These are phyloP conservation scores for Triplophysa tibetana DNA, from an alignment of 2,113 vertebrate species.

Conservation along the genomic window DNA sequence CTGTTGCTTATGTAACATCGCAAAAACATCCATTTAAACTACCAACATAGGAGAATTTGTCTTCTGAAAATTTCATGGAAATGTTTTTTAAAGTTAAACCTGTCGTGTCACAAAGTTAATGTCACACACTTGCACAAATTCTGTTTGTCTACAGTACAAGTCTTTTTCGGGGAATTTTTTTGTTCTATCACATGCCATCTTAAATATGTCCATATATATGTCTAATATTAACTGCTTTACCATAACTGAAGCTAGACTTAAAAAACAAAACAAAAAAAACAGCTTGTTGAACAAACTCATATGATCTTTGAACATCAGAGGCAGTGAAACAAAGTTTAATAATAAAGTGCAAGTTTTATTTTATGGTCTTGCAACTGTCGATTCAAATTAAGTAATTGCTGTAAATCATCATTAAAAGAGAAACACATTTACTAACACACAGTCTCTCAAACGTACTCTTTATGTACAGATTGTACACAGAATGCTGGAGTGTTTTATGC, in stretches of 20 bases:
- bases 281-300: no score
- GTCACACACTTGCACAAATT: not conserved
- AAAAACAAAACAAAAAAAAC: no score
- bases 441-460: not conserved
- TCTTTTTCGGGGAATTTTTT: no score
- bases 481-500: not conserved
- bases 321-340: no score
- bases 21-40: constrained; percentile 25
- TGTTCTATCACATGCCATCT: no score
- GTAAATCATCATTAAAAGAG: not conserved
- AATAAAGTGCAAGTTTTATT: not conserved
- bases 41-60: not conserved
- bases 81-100: not conserved
- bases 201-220: no score
- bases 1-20: constrained; percentile 3
- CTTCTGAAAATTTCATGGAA: not conserved
- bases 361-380: not conserved
- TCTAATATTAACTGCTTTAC: no score
- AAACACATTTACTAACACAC: not conserved
- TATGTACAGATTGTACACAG: not conserved
- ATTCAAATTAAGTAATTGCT: not conserved
- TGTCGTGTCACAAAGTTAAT: not conserved
- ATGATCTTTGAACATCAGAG: not conserved
- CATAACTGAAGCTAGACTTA: no score
- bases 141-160: no score